Percentiles rank a stretch among this genome's conserved stretches.
Evolutionary conservation across 2,888 invertebrate species (phyloP).

Genomic region (Coenonympha arcania): DNA sequence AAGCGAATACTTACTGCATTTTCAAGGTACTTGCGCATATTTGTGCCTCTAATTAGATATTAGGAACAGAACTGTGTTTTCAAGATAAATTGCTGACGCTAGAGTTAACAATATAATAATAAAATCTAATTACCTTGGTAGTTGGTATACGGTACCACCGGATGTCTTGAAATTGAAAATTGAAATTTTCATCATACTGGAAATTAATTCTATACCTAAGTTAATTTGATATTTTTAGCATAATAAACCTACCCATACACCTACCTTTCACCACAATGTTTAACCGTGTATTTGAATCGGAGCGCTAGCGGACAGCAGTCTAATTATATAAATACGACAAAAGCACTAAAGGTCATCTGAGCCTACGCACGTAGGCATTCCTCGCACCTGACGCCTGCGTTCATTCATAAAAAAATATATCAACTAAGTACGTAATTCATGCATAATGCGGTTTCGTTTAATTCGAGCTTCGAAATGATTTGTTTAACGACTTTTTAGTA

Average conservation of each 20-base stretch:
- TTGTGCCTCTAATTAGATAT: too few relatives aligned
- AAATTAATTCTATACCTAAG: too few relatives aligned
- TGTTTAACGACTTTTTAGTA: not conserved
- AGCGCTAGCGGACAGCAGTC: not conserved
- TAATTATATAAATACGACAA: constrained; percentile 17
- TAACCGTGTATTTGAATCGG: not conserved
- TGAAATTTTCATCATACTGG: too few relatives aligned
- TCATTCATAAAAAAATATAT: constrained; percentile 13
- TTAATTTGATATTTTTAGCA: not conserved
- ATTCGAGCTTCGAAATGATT: not conserved
- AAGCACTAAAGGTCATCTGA: constrained; percentile 18
- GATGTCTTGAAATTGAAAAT: too few relatives aligned
- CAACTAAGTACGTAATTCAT: constrained; percentile 6
- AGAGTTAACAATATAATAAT: too few relatives aligned
- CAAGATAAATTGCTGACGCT: too few relatives aligned
- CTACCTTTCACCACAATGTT: too few relatives aligned
- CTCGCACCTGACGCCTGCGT: constrained; percentile 17
- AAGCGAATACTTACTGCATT: not conserved
- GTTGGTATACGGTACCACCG: too few relatives aligned
- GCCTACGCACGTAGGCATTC: constrained; percentile 16
- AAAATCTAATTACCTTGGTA: too few relatives aligned
- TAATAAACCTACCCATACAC: not conserved
- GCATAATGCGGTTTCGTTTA: not conserved
- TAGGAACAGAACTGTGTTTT: too few relatives aligned
- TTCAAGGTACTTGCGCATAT: too few relatives aligned